Evolutionary conservation across 2,113 vertebrate genomes (phyloP).

Genomic region (Oryzias melastigma): DNA sequence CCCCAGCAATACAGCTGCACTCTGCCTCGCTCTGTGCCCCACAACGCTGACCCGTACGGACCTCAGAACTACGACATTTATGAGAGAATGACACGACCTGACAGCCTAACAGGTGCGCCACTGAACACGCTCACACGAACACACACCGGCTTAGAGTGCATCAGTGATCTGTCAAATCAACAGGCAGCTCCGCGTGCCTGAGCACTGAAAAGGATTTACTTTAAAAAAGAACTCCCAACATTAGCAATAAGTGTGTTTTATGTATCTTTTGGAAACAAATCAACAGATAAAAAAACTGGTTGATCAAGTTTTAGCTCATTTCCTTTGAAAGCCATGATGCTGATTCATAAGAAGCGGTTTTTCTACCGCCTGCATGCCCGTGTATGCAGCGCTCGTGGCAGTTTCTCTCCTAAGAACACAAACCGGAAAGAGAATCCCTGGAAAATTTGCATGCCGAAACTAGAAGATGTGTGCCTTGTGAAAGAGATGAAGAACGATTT

Average conservation of each 20-base stretch:
- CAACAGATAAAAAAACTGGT: too few relatives aligned
- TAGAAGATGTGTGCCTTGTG: conserved; percentile 11
- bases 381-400: neutral
- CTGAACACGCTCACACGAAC: conserved; percentile 12
- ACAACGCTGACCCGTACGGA: conserved; percentile 83
- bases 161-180: neutral
- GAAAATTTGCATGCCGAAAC: conserved; percentile 9
- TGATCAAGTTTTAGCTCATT: neutral
- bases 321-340: conserved; percentile 19
- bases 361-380: neutral
- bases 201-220: too few relatives aligned
- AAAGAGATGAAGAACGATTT: conserved; percentile 7
- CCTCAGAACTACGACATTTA: conserved; percentile 89
- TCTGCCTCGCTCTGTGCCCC: conserved; percentile 81
- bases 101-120: conserved; percentile 86
- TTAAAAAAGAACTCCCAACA: too few relatives aligned
- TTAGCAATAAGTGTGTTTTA: too few relatives aligned
- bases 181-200: too few relatives aligned
- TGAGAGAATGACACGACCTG: conserved; percentile 90
- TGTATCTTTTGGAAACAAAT: too few relatives aligned
- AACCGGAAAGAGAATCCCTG: conserved; percentile 20
- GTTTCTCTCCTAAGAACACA: conserved; percentile 1
- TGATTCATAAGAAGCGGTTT: neutral
- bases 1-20: conserved; percentile 90
- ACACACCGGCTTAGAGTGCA: conserved; percentile 11